Evolutionary conservation across 2,113 vertebrate genomes (phyloP), one percentile per base, ranked within the genome.

Genomic region (Hipposideros armiger): DNA sequence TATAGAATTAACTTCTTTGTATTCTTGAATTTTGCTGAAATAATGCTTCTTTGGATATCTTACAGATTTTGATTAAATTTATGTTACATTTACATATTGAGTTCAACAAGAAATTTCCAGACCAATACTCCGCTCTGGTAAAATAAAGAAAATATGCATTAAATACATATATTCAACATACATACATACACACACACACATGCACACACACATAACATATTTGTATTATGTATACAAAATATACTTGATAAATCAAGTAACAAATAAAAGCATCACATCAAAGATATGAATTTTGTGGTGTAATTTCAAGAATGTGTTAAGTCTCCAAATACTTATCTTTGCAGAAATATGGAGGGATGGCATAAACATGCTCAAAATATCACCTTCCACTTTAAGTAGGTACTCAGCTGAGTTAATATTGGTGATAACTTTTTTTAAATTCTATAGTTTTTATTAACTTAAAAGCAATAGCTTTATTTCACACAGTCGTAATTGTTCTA

Each of bases 11-110:
- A 89, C 9, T 73, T 76, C n/a, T 73, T 20, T 26, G 26, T 58
- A 60, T 54, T 77, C 9, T 45, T 94, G 20, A 93, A 70, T 84
- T 80, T 73, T 30, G n/a, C 2, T 82, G 24, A 94, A 81, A 67
- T 69, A 84, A 42, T 80, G 8, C 1, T 84, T 56, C 4, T 9
- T 67, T 76, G 22, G 8, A 0, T 54, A 74, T 8, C 9, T 52
- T 72, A 24, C 3, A 28, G 14, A 10, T 81, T 73, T 90, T 67
- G 2, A 50, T 62, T 91, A 82, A 69, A 32, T 19, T 88, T 77
- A 42, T 40, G 85, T 88, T 28, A 82, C 5, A 69, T 52, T 47
- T 90, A 94, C 78, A 88, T 45, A 54, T 64, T 69, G 11, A 56
- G 1, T 67, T 88, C 20, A 67, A 22, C 72, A 54, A 92, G 13